Percentiles rank a stretch among this genome's conserved stretches.
Conservation (phyloP, 2,888 invertebrate genomes). For the Barypeithes pellucidus region DNA sequence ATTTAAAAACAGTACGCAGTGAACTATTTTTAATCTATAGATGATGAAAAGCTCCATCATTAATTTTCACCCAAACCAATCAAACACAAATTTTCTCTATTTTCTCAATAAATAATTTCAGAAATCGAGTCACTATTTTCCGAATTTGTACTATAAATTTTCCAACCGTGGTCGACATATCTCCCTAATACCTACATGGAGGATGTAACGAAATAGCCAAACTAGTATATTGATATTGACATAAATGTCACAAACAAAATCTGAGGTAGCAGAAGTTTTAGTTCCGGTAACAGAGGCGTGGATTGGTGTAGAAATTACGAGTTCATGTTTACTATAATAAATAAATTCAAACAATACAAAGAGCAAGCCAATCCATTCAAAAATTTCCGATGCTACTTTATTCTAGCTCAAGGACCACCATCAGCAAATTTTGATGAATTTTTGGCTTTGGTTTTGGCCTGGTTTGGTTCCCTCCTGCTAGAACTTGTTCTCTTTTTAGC, state of each 20-base stretch:
- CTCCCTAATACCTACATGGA: conserved; percentile 7
- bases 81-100: not conserved
- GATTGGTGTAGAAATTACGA: no score
- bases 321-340: no score
- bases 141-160: conserved; percentile 10
- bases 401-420: no score
- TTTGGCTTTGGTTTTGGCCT: no score
- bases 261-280: not conserved
- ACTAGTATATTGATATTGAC: conserved; percentile 20
- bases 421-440: no score
- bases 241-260: conserved; percentile 23
- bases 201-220: conserved; percentile 12
- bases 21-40: no score
- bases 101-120: conserved; percentile 11
- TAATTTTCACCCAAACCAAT: conserved; percentile 3
- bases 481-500: no score
- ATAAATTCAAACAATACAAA: no score
- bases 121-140: not conserved
- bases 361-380: no score
- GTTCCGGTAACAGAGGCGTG: not conserved
- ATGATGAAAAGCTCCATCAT: not conserved
- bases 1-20: no score
- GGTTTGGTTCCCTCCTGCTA: no score
- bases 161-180: conserved; percentile 11
- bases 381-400: no score